Evolutionary conservation across 2,797 vertebrate species (phyloP), one percentile per base, ranked within the genome.

Genomic region (Galagoides demidoff): DNA sequence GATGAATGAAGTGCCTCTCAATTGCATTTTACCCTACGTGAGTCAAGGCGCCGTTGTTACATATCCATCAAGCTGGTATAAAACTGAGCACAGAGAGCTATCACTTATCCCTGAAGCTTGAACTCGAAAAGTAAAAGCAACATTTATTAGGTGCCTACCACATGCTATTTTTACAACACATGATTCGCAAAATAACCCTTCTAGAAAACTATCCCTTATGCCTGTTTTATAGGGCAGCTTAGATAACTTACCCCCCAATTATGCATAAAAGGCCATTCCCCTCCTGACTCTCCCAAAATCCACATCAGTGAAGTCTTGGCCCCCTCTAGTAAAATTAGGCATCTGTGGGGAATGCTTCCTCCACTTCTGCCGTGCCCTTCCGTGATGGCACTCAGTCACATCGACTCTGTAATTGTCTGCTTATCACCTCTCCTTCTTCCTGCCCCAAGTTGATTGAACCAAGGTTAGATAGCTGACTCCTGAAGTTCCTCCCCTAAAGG

Each of bases 41-140:
- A 85, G 84, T 95, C 83, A 61, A 39, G 91, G 81, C 20, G 94
- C 37, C 95, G 90, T 95, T 95, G n/a, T 73, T 95, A 49, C 55
- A 89, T 82, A 90, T 68, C 86, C 57, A 34, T 96, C n/a, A 95
- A 92, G 71, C 16, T 95, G 2, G 23, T 52, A 61, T 20, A 86
- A 84, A 94, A 79, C 55, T 45, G 27, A 93, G 52, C 49, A 85
- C 66, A 83, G 93, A 37, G 27, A 86, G 70, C 82, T 76, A 78
- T 73, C 92, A 83, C 66, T 91, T 84, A 82, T 87, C 66, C 64
- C 64, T 84, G 90, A 88, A 64, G 43, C 61, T 89, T 94, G 49
- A 52, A 76, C 59, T 85, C 89, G 66, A 88, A 91, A 92, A 88
- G 66, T 85, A 95, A 86, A 95, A 86, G n/a, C 59, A 89, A 66